Evolutionary conservation across 2,113 vertebrate genomes (phyloP), one percentile per base, ranked within the genome.

Genomic region (Corythaixoides concolor): DNA sequence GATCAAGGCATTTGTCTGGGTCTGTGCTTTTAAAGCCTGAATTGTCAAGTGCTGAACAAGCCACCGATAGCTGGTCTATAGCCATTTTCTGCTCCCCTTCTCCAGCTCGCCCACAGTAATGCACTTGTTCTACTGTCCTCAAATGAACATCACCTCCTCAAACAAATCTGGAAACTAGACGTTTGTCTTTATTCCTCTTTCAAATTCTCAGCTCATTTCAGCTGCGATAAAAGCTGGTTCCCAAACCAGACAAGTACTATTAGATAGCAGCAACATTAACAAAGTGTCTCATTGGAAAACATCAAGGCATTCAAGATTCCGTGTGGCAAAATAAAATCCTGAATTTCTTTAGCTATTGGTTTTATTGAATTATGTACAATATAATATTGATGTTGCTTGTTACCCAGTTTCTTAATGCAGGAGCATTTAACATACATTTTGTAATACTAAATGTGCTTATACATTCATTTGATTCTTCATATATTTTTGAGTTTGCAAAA

Each of bases 231-330:
- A 88, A 76, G 24, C 50, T 67, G 41, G 4, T 47, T 79, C n/a
- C 41, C 39, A 83, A 95, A 63, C 17, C 15, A 35, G 64, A n/a
- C 21, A n/a, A 47, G 9, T 32, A 11, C 32, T 77, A 5, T 83
- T 67, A 77, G 55, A 59, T 50, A 87, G 35, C 37, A 74, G 33
- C 21, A 78, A 33, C 32, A 26, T 0, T 90, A 76, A 83, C 13
- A 23, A 77, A 88, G 33, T 41, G 37, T 86, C 82, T 93, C 15
- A 49, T 74, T 82, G 88, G 84, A 92, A 96, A 95, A 89, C 43
- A 90, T 49, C 0, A 20, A 87, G 82, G 58, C 70, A 84, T 80
- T 93, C 22, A 12, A 77, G 63, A 90, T 80, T 82, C 59, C 22
- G 27, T 52, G 56, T 32, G 88, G 35, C 53, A 76, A 88, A 94